phyloP scores from a whole-genome alignment of 1,140 invertebrate genomes.

The Calosoma granatense region DNA sequence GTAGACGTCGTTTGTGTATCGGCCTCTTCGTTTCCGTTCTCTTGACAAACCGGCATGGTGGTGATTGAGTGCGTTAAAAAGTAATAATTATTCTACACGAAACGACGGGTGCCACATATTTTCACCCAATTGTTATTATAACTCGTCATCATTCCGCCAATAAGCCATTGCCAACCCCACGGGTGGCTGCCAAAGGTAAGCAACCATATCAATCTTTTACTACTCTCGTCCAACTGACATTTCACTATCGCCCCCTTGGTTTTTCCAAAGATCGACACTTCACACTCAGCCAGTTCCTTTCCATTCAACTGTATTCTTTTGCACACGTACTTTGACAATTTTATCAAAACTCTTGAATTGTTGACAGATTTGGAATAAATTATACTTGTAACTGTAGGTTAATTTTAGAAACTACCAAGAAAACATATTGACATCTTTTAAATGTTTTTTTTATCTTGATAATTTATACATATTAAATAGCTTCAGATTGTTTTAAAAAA shows the following conservation, averaged over 20 bases:
- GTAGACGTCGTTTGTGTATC: neutral
- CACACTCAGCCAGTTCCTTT: too few species aligned
- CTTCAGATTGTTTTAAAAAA: too few species aligned
- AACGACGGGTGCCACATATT: neutral
- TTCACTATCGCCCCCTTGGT: neutral
- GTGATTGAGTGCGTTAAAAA: neutral
- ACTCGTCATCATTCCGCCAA: conserved; percentile 5
- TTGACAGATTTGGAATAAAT: too few species aligned
- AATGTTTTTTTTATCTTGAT: too few species aligned
- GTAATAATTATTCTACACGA: neutral
- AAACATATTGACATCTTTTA: too few species aligned
- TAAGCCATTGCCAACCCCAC: neutral
- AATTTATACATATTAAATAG: too few species aligned
- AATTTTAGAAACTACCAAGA: too few species aligned
- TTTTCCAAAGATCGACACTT: too few species aligned
- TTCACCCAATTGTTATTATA: neutral
- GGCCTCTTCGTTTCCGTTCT: neutral
- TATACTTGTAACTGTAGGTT: too few species aligned
- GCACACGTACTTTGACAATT: too few species aligned
- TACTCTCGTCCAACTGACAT: conserved; percentile 1
- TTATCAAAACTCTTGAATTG: too few species aligned
- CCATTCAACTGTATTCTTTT: too few species aligned
- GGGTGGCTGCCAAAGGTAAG: conserved; percentile 4
- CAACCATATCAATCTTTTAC: neutral
- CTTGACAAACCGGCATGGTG: conserved; percentile 3